Evolutionary conservation across 2,113 vertebrate genomes (phyloP), one percentile per base, ranked within the genome.

Genomic region (Drymodes brunneopygia): DNA sequence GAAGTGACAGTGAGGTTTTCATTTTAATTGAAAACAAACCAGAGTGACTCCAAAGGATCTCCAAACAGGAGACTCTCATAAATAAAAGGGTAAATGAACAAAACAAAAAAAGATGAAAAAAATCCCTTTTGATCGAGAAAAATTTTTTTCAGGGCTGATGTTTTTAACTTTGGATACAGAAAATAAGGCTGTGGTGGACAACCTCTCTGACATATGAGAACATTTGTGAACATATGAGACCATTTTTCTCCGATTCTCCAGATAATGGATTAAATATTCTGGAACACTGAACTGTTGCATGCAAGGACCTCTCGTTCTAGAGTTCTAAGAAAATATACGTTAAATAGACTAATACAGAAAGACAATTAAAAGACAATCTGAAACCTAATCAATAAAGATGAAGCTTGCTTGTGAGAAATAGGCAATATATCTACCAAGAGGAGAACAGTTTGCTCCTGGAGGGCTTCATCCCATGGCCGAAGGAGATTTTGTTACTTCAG

Each of bases 1-100:
- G 28, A 84, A 81, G 35, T 27, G 13, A 53, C 2, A 11, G 10
- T 25, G 18, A 90, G 38, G 20, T 61, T 81, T 95, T 75, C 2
- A 61, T 91, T 87, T 92, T 61, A 82, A 85, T 60, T 82, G 48
- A 87, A 92, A 82, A 40, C 23, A 75, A 69, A 48, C 4, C 17
- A 66, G 40, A 72, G 71, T 20, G 18, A 60, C 38, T 88, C n/a
- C 51, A 77, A 90, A 84, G 21, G 4, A 9, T 64, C 16, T 65
- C 8, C 10, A 74, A 44, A 19, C 10, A 67, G 15, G 15, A 71
- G 24, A 56, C 15, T 62, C 12, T 62, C 25, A 72, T 57, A 28
- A 92, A 93, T 44, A 19, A 35, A 71, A 70, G 3, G 11, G 2
- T 29, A 69, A 62, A 31, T 7, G 69, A 73, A 33, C 2, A 45